Conservation (phyloP, 2,797 vertebrate species). For the Periophthalmus magnuspinnatus region DNA sequence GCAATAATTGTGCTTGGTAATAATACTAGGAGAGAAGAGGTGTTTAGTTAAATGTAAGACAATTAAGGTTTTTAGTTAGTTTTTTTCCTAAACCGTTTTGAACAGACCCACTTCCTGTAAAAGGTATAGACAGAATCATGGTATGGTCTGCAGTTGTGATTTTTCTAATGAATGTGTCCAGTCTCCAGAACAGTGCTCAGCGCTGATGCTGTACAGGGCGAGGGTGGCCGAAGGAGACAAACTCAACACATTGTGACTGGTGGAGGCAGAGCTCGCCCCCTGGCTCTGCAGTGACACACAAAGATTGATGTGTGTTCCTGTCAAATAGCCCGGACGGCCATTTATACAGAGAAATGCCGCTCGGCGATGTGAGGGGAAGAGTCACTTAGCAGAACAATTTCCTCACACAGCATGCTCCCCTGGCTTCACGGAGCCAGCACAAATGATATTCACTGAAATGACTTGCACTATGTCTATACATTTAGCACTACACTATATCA, state of each 20-base stretch:
- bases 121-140: slow-evolving; percentile 60
- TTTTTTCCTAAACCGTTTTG: neutral
- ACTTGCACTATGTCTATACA: slow-evolving; percentile 35
- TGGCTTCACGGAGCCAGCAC: slow-evolving; percentile 58
- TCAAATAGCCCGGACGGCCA: slow-evolving; percentile 62
- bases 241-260: slow-evolving; percentile 67
- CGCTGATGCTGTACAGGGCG: slow-evolving; percentile 46
- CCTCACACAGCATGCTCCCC: slow-evolving; percentile 68
- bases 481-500: slow-evolving; percentile 35
- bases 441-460: slow-evolving; percentile 65
- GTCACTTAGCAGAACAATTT: slow-evolving; percentile 75
- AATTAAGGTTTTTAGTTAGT: neutral
- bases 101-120: slow-evolving; percentile 17
- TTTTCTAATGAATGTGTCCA: slow-evolving; percentile 75
- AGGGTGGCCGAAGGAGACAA: slow-evolving; percentile 68
- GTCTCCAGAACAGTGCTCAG: slow-evolving; percentile 61
- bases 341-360: slow-evolving; percentile 69
- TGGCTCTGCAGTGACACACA: slow-evolving; percentile 57
- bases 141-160: slow-evolving; percentile 66
- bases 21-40: neutral
- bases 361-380: slow-evolving; percentile 67
- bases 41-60: neutral
- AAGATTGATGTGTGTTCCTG: slow-evolving; percentile 73
- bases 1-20: neutral
- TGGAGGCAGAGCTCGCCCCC: slow-evolving; percentile 67